Base-by-base conservation (phyloP, 2,888 invertebrate genomes). In the Athetis lepigone region DNA sequence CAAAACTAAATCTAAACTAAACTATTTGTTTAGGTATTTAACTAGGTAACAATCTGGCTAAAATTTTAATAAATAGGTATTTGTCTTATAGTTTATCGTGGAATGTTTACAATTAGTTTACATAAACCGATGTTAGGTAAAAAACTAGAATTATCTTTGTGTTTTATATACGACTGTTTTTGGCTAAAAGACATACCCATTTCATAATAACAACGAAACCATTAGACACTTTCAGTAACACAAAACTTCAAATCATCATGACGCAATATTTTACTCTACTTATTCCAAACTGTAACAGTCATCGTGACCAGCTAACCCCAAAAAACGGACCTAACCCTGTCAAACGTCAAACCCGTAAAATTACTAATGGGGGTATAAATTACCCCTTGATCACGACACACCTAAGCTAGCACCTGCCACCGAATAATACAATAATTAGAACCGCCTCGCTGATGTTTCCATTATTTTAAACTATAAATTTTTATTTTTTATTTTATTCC, bases 341-440 rank as follows among this genome's bases (percentile, higher is more conserved):
- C 84, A 81, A 79, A 81, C 76, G 77, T 79, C 80, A 56, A 75
- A 77, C 82, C 86, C 88, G 85, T 89, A 83, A 88, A 88, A 89
- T 88, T 85, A 87, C 87, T 89, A 90, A 90, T 90, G 85, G 84
- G 83, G 77, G 84, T 89, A 90, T 89, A 90, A 89, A 89, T 89
- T 88, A 89, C 84, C 85, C 85, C 83, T 85, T 75, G 79, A 81
- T 61, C 68, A 70, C 65, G 63, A 58, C 57, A 66, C 65, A 58
- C 27, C 61, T 57, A 52, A 46, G 59, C 66, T 59, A 73, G 70
- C 92, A 92, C 92, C 92, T 92, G 92, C 90, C 86, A 84, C 85
- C 87, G 84, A 86, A 89, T 85, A 86, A 85, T 85, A 82, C 54
- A 73, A 76, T 76, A 73, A 73, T 76, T 73, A 76, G 73, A 73